Evolutionary conservation across 1,140 invertebrate species (phyloP).

Genomic region (Philopotamus ludificatus): DNA sequence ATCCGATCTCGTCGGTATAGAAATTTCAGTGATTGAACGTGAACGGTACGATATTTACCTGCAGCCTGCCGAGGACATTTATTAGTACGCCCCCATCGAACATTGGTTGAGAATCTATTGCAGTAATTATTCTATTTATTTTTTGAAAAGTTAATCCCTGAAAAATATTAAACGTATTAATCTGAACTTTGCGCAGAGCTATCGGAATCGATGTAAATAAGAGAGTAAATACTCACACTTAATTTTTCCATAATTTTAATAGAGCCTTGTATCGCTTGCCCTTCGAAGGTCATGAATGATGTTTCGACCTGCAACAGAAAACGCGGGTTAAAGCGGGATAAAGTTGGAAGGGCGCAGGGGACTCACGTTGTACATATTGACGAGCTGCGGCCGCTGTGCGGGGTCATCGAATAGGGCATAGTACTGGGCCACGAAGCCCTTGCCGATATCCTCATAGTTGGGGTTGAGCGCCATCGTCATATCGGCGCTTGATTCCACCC

Average conservation of each 20-base stretch:
- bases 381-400: conserved; percentile 73
- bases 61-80: conserved; percentile 88
- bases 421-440: conserved; percentile 91
- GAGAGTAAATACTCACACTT: conserved; percentile 68
- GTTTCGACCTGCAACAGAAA: conserved; percentile 70
- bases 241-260: conserved; percentile 93
- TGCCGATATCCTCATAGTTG: conserved; percentile 87
- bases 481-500: not conserved
- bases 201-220: too few species aligned
- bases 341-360: not conserved
- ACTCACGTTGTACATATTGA: conserved; percentile 92
- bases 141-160: conserved; percentile 88
- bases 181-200: not conserved
- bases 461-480: conserved; percentile 89
- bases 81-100: conserved; percentile 93
- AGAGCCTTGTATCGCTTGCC: conserved; percentile 85
- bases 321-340: not conserved
- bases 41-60: too few species aligned
- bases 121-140: conserved; percentile 86
- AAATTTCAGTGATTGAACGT: too few species aligned
- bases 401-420: conserved; percentile 89
- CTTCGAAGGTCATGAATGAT: conserved; percentile 96
- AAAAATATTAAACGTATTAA: conserved; percentile 47
- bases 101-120: conserved; percentile 93
- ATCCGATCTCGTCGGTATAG: too few species aligned